Evolutionary conservation across 2,113 vertebrate species (phyloP).

Genomic region (Halcyon senegalensis): DNA sequence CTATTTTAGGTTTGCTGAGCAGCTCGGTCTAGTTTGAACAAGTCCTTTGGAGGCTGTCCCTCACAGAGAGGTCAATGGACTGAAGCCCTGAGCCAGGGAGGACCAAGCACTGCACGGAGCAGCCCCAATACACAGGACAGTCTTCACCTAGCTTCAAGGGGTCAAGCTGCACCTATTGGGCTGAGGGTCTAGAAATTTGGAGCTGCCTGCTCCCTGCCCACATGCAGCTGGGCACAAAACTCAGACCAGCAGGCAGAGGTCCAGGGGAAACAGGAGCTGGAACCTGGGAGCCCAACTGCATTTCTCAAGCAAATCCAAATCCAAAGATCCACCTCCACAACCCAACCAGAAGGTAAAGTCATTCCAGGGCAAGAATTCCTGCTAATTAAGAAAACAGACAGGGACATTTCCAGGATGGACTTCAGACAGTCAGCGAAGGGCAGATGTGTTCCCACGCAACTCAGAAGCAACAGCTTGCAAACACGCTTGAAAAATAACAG

Average conservation of each 20-base stretch:
- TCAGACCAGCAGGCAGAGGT: background rate
- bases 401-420: background rate
- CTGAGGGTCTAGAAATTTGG: background rate
- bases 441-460: background rate
- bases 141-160: background rate
- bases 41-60: background rate
- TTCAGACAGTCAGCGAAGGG: background rate
- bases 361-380: background rate
- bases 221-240: background rate
- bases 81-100: background rate
- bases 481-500: background rate
- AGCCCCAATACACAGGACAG: background rate
- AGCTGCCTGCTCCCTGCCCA: background rate
- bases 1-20: background rate
- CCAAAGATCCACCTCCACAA: background rate
- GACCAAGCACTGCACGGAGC: background rate
- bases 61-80: background rate
- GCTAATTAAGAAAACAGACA: constrained; percentile 19
- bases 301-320: background rate
- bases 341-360: constrained; percentile 25
- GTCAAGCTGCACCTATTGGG: background rate
- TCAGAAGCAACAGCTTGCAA: background rate
- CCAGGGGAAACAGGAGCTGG: background rate
- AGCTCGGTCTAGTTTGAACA: background rate
- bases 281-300: background rate